These are phyloP conservation scores for Tonatia bakeri DNA, from an alignment of 2,113 vertebrate genomes.

Conservation along the genomic window DNA sequence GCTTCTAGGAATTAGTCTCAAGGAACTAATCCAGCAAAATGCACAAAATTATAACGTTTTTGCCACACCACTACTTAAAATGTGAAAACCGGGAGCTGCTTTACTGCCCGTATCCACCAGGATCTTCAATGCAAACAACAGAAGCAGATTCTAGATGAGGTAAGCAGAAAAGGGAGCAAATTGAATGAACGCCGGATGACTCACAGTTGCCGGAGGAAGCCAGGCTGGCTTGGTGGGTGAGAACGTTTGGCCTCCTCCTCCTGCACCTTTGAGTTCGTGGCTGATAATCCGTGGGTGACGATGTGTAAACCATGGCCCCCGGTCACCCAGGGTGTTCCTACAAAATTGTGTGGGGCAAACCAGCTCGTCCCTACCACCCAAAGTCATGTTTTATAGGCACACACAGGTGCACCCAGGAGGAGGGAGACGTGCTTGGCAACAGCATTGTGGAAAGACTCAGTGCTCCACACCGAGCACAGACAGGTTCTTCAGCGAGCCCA, in stretches of 20 bases:
- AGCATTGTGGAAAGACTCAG: not conserved
- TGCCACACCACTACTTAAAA: not conserved
- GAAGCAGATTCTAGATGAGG: not conserved
- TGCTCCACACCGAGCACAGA: not conserved
- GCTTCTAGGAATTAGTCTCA: not conserved
- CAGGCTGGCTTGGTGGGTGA: not conserved
- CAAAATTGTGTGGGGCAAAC: not conserved
- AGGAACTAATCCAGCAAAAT: not conserved
- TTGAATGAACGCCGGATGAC: not conserved
- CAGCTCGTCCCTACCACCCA: not conserved
- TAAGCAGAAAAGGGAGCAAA: not conserved
- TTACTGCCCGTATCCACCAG: not conserved
- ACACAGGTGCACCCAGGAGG: not conserved
- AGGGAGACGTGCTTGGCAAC: not conserved
- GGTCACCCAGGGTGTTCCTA: not conserved
- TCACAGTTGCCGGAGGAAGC: not conserved
- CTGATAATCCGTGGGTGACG: not conserved
- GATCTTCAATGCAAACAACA: not conserved
- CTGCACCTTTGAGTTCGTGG: not conserved
- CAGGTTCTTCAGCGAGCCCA: not conserved
- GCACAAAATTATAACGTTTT: not conserved
- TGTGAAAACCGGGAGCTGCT: not conserved
- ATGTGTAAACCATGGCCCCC: not conserved
- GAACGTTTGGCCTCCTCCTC: not conserved
- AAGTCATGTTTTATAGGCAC: not conserved